phyloP scores from a whole-genome alignment of 2,113 vertebrate genomes.

The Calyptomena viridis region DNA sequence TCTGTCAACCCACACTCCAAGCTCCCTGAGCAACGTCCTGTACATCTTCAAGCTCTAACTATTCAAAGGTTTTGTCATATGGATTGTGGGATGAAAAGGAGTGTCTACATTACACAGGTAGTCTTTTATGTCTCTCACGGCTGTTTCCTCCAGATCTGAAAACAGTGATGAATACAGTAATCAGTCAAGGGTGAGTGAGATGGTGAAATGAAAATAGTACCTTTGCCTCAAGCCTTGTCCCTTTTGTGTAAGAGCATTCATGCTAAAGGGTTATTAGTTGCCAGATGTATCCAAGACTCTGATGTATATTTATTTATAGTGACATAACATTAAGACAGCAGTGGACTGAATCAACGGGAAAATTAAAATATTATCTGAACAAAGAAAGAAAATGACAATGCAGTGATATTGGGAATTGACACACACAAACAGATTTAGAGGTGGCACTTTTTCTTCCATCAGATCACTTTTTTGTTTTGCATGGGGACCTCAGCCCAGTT shows the following conservation, averaged over 20 bases:
- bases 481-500: background rate
- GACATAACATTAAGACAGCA: background rate
- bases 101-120: background rate
- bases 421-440: background rate
- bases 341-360: background rate
- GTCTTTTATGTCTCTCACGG: background rate
- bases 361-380: background rate
- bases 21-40: background rate
- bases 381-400: background rate
- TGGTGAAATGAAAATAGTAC: background rate
- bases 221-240: background rate
- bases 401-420: background rate
- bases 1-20: accelerated
- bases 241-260: background rate
- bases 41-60: background rate
- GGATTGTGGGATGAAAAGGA: background rate
- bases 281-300: background rate
- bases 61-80: accelerated
- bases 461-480: background rate
- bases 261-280: background rate
- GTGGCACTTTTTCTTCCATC: background rate
- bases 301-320: background rate
- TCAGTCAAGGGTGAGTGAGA: background rate
- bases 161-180: background rate
- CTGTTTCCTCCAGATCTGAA: background rate